Base-by-base conservation (phyloP, 2,888 invertebrate genomes). In the Lasioglossum figueresi region DNA sequence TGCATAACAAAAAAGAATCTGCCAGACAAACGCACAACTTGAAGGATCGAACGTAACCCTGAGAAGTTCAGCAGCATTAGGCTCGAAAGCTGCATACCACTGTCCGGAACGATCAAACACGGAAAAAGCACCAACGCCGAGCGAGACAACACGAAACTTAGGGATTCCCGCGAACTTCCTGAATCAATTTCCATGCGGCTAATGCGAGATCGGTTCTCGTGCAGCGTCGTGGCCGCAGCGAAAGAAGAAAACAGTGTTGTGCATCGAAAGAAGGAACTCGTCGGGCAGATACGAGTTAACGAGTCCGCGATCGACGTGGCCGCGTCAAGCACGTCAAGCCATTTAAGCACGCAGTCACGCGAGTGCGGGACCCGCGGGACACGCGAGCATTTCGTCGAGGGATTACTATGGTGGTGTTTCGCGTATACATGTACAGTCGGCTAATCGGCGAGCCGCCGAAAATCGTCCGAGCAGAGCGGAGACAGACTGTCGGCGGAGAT, bases 261-360 rank as follows among this genome's bases (percentile, higher is more conserved):
- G 56, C 75, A 10, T n/a, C 37, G 27, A 71, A 80, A 66, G 52
- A 34, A 71, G 40, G 12, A 74, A 75, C 68, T 37, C 78, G 16
- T 84, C 52, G 72, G 77, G 16, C 66, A 86, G 84, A 80, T 80
- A 79, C 83, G 83, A 91, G 90, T 90, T 90, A 91, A 89, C 89
- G 83, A 90, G 86, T 90, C 80, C 86, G 78, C 88, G 91, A 92
- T 91, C 88, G 91, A 86, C 87, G 82, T 75, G 71, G 76, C 77
- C 84, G 90, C 80, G 89, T 88, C 90, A 89, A 89, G 88, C 89
- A 84, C 84, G 86, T 84, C 82, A 83, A 82, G 88, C 83, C 80
- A 90, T 91, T 91, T 91, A 83, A 89, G 86, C 88, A 76, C 76
- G 86, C 88, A 90, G 91, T 93, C 93, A 93, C 92, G 93, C 93